phyloP scores from a whole-genome alignment of 2,888 invertebrate species.

The Andrena flavipes region DNA sequence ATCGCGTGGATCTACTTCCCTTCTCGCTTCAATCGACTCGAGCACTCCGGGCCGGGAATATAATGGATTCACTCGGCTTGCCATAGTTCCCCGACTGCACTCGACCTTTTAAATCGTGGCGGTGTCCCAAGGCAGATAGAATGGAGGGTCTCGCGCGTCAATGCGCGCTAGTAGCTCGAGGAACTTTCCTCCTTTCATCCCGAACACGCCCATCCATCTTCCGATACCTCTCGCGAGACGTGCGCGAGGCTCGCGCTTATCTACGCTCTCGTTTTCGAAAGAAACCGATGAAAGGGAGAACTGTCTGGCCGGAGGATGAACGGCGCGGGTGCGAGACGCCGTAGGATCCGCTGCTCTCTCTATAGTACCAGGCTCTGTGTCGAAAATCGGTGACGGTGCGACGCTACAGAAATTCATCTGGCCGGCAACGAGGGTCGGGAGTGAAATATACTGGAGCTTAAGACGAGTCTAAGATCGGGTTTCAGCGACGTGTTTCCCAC shows the following conservation, averaged over 20 bases:
- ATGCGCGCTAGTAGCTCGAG: slow-evolving; percentile 42
- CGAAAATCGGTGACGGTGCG: neutral
- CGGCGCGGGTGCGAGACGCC: neutral
- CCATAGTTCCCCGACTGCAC: neutral
- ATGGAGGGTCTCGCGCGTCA: slow-evolving; percentile 26
- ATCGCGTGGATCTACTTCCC: no score
- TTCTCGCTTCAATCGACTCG: no score
- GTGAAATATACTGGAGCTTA: neutral
- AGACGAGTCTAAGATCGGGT: slow-evolving; percentile 16
- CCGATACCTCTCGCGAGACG: neutral
- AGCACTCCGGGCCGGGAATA: no score
- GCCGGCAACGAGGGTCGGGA: neutral
- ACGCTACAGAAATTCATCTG: neutral
- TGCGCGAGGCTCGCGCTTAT: slow-evolving; percentile 1
- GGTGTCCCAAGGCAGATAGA: slow-evolving; percentile 27
- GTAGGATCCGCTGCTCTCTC: neutral
- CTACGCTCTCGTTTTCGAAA: neutral
- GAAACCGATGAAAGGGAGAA: slow-evolving; percentile 2
- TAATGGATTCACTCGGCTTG: no score
- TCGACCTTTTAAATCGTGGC: slow-evolving; percentile 36
- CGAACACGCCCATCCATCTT: neutral
- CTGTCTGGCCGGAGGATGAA: neutral
- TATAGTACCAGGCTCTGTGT: neutral
- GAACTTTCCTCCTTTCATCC: neutral
- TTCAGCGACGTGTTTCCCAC: slow-evolving; percentile 25